Base-by-base conservation (phyloP, 2,797 vertebrate genomes). In the Schizopygopsis pylzovi region DNA sequence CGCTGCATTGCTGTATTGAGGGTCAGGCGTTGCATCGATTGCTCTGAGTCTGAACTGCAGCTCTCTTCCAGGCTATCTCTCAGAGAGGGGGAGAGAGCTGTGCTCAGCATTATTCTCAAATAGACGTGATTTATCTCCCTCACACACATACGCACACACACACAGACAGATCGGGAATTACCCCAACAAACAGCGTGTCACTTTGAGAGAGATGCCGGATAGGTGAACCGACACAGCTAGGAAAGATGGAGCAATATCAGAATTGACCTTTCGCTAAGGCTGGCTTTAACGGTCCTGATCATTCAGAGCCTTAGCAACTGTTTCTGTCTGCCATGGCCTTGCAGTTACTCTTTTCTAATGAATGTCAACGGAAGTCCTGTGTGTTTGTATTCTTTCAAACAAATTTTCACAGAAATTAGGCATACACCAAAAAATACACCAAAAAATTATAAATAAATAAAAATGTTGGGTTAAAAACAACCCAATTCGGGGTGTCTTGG, bases 1-100 rank as follows among this genome's bases (percentile, higher is more conserved):
- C 68, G 61, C 87, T 71, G 63, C 52, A 1, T 90, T 94, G 81
- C 87, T 82, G 87, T 89, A 91, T 92, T 88, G 89, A 88, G 91
- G 90, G 89, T 91, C 83, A 87, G 81, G 78, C 22, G 20, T 80
- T 68, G 65, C 84, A 86, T 86, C 54, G 89, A 87, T 88, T 41
- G 75, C 25, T 22, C 33, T 61, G 85, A 85, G 71, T 22, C 33
- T 61, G 85, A 85, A 71, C 81, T 85, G 83, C 79, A 90, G 91
- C 88, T 89, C 91, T 93, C 91, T 88, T 88, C 28, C 80, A 90
- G 92, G 92, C 94, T 92, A 93, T 73, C 45, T 85, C 89, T 86
- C n/a, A 78, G n/a, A 67, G 82, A 82, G 65, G 43, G 63, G 54
- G 33, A 78, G 79, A 77, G 70, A 20, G 79, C 54, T 59, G 47